phyloP scores from a whole-genome alignment of 2,797 vertebrate genomes.

The Coilia nasus region DNA sequence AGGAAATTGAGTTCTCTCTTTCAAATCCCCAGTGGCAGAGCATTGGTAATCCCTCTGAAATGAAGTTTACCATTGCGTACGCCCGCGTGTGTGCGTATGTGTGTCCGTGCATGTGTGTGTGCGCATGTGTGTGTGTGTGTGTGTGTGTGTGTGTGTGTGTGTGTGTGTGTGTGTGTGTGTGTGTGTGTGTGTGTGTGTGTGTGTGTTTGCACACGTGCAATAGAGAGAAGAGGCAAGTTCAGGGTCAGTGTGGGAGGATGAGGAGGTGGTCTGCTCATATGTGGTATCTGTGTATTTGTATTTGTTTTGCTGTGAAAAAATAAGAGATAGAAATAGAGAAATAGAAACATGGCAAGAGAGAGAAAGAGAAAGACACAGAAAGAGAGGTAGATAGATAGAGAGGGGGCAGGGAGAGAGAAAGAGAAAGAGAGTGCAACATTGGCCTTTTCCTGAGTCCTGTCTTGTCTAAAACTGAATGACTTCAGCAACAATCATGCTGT shows the following conservation, averaged over 20 bases:
- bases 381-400: too few relatives aligned
- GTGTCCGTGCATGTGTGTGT: background rate
- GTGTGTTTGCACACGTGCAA: background rate
- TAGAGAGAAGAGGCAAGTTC: background rate
- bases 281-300: background rate
- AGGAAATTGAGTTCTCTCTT: constrained; percentile 73
- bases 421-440: background rate
- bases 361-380: background rate
- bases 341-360: background rate
- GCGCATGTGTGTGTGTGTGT: constrained; percentile 35
- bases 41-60: constrained; percentile 69
- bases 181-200: constrained; percentile 31
- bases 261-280: background rate
- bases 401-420: too few relatives aligned
- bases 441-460: background rate
- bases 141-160: constrained; percentile 38
- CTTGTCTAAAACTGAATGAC: background rate
- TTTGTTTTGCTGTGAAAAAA: too few relatives aligned
- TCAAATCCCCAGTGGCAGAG: constrained; percentile 60
- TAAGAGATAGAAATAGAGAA: too few relatives aligned
- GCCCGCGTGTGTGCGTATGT: constrained; percentile 15
- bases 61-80: constrained; percentile 53
- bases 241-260: background rate
- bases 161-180: constrained; percentile 26
- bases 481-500: background rate